Evolutionary conservation across 2,797 vertebrate species (phyloP).

Genomic region (Crypturellus tataupa): DNA sequence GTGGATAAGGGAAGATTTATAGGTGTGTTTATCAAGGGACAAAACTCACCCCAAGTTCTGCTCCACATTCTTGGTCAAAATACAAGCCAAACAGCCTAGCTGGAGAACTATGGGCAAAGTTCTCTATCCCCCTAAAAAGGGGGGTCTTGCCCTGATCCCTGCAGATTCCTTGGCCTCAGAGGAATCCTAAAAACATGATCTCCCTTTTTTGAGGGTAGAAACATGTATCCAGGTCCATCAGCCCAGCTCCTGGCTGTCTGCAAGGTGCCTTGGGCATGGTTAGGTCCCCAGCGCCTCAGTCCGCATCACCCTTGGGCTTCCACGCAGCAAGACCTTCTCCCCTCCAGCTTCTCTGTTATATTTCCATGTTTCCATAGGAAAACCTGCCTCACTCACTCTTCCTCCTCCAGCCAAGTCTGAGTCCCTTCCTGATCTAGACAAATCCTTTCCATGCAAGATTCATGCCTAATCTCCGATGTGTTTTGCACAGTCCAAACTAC

Average conservation of each 20-base stretch:
- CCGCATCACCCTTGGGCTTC: neutral
- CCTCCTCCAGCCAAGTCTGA: neutral
- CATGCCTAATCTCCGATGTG: neutral
- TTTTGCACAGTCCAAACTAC: neutral
- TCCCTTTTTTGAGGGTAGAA: constrained; percentile 32
- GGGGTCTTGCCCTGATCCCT: constrained; percentile 15
- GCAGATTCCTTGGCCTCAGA: neutral
- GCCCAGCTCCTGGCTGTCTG: neutral
- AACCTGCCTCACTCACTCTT: neutral
- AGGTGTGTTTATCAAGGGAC: constrained; percentile 4
- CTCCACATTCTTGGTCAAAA: constrained; percentile 1
- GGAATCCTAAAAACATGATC: constrained; percentile 32
- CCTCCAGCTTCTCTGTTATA: neutral
- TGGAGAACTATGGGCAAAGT: neutral
- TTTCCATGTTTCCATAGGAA: neutral
- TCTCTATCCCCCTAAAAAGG: neutral
- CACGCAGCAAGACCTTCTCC: neutral
- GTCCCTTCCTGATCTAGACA: neutral
- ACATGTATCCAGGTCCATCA: neutral
- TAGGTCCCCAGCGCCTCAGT: neutral
- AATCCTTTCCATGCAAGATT: neutral
- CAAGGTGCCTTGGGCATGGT: neutral
- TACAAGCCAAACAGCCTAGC: constrained; percentile 7
- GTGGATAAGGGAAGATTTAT: constrained; percentile 52
- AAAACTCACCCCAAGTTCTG: neutral